Percentiles rank a stretch among this genome's conserved stretches.
Conservation (phyloP, 2,113 vertebrate species). For the Oryzias melastigma region DNA sequence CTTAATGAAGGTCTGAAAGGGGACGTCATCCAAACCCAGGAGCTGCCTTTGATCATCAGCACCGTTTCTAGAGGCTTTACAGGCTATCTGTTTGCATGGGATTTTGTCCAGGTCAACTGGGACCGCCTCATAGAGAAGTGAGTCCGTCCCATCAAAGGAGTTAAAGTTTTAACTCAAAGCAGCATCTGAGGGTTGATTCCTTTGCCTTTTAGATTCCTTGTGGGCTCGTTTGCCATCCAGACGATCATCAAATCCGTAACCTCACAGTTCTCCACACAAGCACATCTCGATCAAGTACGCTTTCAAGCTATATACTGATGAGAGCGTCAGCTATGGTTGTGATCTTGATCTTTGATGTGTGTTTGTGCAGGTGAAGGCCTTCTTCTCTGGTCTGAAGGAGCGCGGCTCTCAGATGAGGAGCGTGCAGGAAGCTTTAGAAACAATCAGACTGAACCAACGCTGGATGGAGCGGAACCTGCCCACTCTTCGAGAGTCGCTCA, state of each 20-base stretch:
- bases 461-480: conserved; percentile 88
- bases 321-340: background rate
- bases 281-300: conserved; percentile 85
- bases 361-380: conserved; percentile 81
- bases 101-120: conserved; percentile 96
- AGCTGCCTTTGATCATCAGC: conserved; percentile 82
- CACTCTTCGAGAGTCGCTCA: conserved; percentile 74
- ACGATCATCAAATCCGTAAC: conserved; percentile 83
- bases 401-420: conserved; percentile 83
- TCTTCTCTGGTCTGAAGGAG: conserved; percentile 86
- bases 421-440: conserved; percentile 85
- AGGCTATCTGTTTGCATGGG: conserved; percentile 88
- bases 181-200: conserved; percentile 2
- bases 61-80: conserved; percentile 77
- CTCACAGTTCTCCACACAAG: conserved; percentile 86
- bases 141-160: conserved; percentile 41
- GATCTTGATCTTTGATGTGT: background rate
- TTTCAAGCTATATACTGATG: background rate
- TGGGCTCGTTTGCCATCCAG: conserved; percentile 87
- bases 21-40: conserved; percentile 80
- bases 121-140: conserved; percentile 86
- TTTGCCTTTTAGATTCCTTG: conserved; percentile 80
- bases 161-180: background rate
- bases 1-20: conserved; percentile 81
- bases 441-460: conserved; percentile 86